Percentiles rank a stretch among this genome's conserved stretches.
These are phyloP conservation scores for Ctenodactylus gundi DNA, from an alignment of 2,113 vertebrate genomes.

Conservation along the genomic window DNA sequence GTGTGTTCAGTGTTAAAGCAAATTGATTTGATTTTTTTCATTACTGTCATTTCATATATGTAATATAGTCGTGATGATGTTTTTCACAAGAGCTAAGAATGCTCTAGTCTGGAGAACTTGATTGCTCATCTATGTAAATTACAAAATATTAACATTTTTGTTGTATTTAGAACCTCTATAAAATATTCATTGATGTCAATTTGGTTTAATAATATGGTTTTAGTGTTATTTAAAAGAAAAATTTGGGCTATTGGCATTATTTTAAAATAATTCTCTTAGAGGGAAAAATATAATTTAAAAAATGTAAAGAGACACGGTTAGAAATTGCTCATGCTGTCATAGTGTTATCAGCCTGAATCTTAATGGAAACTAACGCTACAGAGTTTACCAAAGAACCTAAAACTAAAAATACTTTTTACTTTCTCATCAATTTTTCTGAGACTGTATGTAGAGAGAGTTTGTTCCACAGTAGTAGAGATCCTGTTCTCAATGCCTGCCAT, in stretches of 20 bases:
- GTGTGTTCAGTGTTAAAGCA: background rate
- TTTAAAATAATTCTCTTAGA: background rate
- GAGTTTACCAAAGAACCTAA: background rate
- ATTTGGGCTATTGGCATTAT: background rate
- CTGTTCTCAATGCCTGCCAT: background rate
- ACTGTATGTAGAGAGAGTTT: background rate
- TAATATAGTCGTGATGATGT: background rate
- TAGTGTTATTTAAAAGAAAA: background rate
- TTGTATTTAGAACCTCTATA: background rate
- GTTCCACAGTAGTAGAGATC: background rate
- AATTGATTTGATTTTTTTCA: background rate
- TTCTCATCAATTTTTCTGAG: background rate
- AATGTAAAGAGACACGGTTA: background rate
- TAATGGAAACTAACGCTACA: background rate
- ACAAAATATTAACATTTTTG: background rate
- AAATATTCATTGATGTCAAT: background rate
- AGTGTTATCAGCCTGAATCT: background rate
- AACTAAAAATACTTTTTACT: background rate
- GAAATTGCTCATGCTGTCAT: background rate
- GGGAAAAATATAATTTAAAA: background rate
- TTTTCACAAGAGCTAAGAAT: background rate
- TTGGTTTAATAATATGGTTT: background rate
- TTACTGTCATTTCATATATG: background rate
- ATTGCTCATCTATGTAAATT: background rate
- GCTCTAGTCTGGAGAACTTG: background rate